Base-by-base conservation (phyloP, 2,797 vertebrate genomes). In the Natrix natrix region DNA sequence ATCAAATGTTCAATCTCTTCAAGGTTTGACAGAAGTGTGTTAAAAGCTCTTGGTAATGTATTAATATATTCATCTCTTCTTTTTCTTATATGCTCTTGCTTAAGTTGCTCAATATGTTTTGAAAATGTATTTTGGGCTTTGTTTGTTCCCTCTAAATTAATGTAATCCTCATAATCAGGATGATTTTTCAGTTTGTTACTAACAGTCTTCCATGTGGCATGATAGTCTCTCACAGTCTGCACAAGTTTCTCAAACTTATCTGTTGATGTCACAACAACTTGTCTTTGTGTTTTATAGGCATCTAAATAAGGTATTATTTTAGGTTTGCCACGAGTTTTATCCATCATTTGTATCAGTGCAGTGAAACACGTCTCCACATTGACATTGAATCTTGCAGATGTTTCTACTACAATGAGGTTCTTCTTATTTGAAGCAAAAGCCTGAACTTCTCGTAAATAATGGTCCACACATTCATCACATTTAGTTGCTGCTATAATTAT, bases 231-330 rank as follows among this genome's bases (percentile, higher is more conserved):
- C 93, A 99, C 98, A 92, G 98, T 98, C 94, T 99, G 99, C 78
- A 99, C 97, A 95, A 99, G 96, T 96, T 99, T 99, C 97, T 99
- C 99, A 96, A 99, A 99, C 95, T 98, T 98, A 96, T 99, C 99
- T 2, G 98, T 98, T 96, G 98, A 98, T 16, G 98, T 98, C 96
- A 98, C 98, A 95, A 99, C 98, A 86, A 99, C 98, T 93, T 99
- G 99, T 97, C 99, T 98, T 95, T 99, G 99, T 96, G 98, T 97
- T 97, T 99, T 99, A 96, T 99, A 99, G 93, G 99, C 99, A 97
- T 99, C 99, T 96, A 99, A 97, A 97, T 99, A 99, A 37, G 99
- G 98, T 96, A 99, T 98, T 96, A 99, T 99, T 98, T 99, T 99
- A 96, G 99, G 98, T 96, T 99, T 99, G 94, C 99, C 98, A 95